Evolutionary conservation across 2,888 invertebrate species (phyloP).

Genomic region (Iphiclides podalirius): DNA sequence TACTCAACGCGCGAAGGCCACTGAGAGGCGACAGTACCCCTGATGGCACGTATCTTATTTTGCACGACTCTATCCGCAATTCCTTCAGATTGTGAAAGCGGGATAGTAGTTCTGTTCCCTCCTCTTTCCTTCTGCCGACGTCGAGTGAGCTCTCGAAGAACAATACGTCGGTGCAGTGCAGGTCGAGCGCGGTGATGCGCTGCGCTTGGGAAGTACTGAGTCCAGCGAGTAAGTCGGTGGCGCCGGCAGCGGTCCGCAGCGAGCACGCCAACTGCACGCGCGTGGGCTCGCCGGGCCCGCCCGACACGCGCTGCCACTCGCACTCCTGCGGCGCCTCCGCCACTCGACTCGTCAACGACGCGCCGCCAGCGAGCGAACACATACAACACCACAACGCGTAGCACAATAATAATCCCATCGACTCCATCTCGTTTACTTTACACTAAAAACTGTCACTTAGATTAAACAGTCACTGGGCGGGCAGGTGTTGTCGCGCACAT

Average conservation of each 20-base stretch:
- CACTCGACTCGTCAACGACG: conserved; percentile 73
- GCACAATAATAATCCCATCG: conserved; percentile 70
- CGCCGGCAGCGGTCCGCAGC: conserved; percentile 83
- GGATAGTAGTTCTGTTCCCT: conserved; percentile 79
- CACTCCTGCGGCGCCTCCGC: conserved; percentile 86
- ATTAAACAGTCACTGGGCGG: conserved; percentile 69
- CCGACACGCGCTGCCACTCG: conserved; percentile 83
- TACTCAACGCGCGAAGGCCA: conserved; percentile 82
- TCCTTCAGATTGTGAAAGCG: conserved; percentile 83
- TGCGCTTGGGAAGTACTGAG: conserved; percentile 84
- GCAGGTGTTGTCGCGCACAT: conserved; percentile 67
- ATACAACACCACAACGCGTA: conserved; percentile 64
- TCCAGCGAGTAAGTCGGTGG: conserved; percentile 82
- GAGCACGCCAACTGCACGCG: conserved; percentile 82
- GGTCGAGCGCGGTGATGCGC: conserved; percentile 83
- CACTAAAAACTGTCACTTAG: conserved; percentile 74
- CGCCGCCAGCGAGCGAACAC: conserved; percentile 59
- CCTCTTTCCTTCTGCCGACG: conserved; percentile 74
- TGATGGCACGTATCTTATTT: conserved; percentile 86
- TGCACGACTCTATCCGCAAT: conserved; percentile 87
- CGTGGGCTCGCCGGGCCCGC: conserved; percentile 76
- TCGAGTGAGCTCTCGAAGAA: conserved; percentile 87
- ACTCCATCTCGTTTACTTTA: conserved; percentile 72
- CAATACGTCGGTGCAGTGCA: conserved; percentile 86
- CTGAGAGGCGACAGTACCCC: conserved; percentile 84